Base-by-base conservation (phyloP, 2,797 vertebrate genomes). In the Pelobates cultripes region DNA sequence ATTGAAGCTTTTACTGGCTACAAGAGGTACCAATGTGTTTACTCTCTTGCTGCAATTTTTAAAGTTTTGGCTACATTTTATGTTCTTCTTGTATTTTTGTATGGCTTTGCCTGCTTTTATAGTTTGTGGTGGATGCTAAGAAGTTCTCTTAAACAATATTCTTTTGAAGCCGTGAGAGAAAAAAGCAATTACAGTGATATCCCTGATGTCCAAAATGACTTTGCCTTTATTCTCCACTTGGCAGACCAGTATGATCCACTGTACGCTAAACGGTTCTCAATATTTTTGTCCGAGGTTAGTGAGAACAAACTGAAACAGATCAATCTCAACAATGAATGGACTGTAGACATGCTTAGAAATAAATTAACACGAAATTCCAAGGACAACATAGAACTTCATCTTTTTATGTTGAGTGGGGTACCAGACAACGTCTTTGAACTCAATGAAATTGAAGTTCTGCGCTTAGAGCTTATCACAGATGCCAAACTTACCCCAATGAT, bases 141-240 rank as follows among this genome's bases (percentile, higher is more conserved):
- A 88, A 93, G 92, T 84, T 93, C 94, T 79, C 90, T 95, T 73
- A 95, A 95, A 87, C 92, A 94, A 85, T 95, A 95, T 85, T 95
- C 94, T 70, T 95, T 95, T 80, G 94, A 94, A 85, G 93, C 93
- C 0, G 66, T 94, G 84, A 86, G 94, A 86, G 93, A 95, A 81
- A 93, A 92, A 75, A 95, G 93, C 86, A 95, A 94, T 85, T 94
- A 94, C 85, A 94, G 93, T 3, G 94, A 95, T 73, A 95, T 95
- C 84, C 94, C 94, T 0, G 94, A 95, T 3, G 93, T 95, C 70
- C 93, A 91, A 86, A 95, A 95, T 40, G 94, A 95, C 75, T 95
- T 95, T n/a, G 94, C 94, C 13, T 95, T 95, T 85, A 95, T 95
- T 87, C 93, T 95, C 70, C 94, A 95, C 14, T 88, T 95, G 70